Percentiles rank a stretch among this genome's conserved stretches.
phyloP scores from a whole-genome alignment of 2,797 vertebrate species.

The Myiothlypis coronata region DNA sequence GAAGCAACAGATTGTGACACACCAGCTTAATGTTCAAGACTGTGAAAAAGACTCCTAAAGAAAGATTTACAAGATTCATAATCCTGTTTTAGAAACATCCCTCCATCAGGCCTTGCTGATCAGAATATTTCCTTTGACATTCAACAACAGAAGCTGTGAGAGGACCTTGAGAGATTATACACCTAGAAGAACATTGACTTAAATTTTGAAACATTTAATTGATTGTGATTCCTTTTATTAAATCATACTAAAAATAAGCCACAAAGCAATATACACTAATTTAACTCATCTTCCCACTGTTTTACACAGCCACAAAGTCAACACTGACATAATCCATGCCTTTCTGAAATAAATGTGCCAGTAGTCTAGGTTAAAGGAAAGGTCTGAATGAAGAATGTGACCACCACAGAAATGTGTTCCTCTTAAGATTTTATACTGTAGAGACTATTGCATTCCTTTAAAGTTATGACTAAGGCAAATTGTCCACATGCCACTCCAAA shows the following conservation, averaged over 20 bases:
- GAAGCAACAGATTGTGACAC: background rate
- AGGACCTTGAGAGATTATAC: background rate
- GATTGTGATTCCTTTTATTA: background rate
- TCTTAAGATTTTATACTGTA: background rate
- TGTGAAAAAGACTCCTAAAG: background rate
- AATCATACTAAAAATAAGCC: background rate
- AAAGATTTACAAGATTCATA: background rate
- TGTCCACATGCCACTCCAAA: conserved; percentile 7
- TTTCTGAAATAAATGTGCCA: background rate
- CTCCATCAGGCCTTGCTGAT: background rate
- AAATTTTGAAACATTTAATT: background rate
- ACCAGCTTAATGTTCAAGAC: background rate
- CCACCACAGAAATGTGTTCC: background rate
- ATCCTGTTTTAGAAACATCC: background rate
- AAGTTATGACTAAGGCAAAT: conserved; percentile 5
- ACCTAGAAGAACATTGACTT: background rate
- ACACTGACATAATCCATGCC: background rate
- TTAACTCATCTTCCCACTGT: conserved; percentile 12
- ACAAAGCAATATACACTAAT: background rate
- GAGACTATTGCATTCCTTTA: background rate
- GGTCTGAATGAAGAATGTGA: background rate
- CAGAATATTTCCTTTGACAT: background rate
- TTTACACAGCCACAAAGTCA: conserved; percentile 30
- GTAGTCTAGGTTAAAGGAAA: background rate
- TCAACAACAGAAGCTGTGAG: background rate